A percentile compares a stretch with the other conserved stretches of the same genome.
phyloP scores from a whole-genome alignment of 30 jellyfish, hydroid and myxozoan species.

The Sanderia malayensis region DNA sequence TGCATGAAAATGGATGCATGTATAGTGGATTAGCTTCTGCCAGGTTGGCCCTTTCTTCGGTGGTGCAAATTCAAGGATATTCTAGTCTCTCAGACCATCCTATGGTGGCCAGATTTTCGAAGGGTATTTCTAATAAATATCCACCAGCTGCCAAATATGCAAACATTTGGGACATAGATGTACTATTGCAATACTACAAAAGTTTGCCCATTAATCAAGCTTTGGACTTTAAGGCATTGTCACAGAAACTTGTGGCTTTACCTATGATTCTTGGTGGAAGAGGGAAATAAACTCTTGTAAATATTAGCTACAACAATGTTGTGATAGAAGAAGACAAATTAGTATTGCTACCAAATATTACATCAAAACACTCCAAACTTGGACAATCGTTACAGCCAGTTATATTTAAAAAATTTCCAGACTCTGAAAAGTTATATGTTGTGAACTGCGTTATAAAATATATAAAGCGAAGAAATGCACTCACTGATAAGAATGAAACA shows the following conservation, averaged over 20 bases:
- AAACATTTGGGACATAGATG: conserved; percentile 35
- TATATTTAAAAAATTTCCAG: not conserved
- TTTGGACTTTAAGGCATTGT: conserved; percentile 13
- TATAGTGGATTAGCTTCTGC: conserved; percentile 29
- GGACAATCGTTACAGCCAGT: conserved; percentile 3
- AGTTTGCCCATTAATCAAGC: conserved; percentile 1
- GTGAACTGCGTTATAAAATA: not conserved
- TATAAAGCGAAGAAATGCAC: not conserved
- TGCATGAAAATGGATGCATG: conserved; percentile 14
- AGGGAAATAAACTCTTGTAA: conserved; percentile 2
- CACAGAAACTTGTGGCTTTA: conserved; percentile 5
- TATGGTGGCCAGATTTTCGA: conserved; percentile 12
- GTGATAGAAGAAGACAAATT: conserved; percentile 1
- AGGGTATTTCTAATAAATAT: conserved; percentile 26
- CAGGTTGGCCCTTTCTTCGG: conserved; percentile 23
- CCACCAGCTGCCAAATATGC: conserved; percentile 34
- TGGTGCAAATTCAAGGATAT: conserved; percentile 7
- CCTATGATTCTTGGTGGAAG: conserved; percentile 12
- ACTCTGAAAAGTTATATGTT: not conserved
- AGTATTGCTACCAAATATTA: not conserved
- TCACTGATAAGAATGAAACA: not conserved
- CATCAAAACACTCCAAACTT: conserved; percentile 15
- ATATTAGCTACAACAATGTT: not conserved
- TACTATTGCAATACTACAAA: conserved; percentile 8
- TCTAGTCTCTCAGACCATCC: conserved; percentile 35